Evolutionary conservation across 2,797 vertebrate genomes (phyloP).

Genomic region (Coluber constrictor): DNA sequence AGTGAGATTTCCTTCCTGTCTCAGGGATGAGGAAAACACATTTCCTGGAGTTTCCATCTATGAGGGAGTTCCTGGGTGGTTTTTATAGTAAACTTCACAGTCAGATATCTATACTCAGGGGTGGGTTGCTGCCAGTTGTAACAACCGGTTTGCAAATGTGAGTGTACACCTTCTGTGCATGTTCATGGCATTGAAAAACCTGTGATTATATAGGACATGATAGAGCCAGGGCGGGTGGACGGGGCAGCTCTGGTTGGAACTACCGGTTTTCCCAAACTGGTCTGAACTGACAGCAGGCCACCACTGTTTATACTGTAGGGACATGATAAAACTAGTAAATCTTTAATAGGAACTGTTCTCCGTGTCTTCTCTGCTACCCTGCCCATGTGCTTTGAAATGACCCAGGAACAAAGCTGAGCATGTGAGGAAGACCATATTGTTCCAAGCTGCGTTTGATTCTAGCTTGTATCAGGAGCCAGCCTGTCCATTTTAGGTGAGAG

Average conservation of each 20-base stretch:
- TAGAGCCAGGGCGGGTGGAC: rapidly evolving
- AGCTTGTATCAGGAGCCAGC: background rate
- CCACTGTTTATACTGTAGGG: background rate
- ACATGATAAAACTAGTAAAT: background rate
- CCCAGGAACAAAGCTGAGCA: background rate
- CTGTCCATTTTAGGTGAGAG: background rate
- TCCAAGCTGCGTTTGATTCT: background rate
- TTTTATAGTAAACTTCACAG: background rate
- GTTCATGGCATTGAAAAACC: too few species aligned
- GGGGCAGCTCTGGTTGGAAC: too few species aligned
- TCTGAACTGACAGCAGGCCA: too few species aligned
- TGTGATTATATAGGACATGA: too few species aligned
- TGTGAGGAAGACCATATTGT: background rate
- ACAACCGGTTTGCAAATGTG: too few species aligned
- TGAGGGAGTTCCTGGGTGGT: background rate
- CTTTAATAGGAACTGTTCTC: background rate
- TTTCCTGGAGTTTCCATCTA: background rate
- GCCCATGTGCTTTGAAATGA: background rate
- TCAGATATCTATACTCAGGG: background rate
- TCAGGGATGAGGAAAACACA: too few species aligned
- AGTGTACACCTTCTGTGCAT: too few species aligned
- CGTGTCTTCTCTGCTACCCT: background rate
- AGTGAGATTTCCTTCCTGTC: too few species aligned
- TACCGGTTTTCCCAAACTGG: too few species aligned
- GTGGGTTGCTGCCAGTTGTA: too few species aligned